A percentile compares a stretch with the other conserved stretches of the same genome.
These are phyloP conservation scores for Sitobion miscanthi DNA, from an alignment of 1,140 invertebrate genomes.

Conservation along the genomic window DNA sequence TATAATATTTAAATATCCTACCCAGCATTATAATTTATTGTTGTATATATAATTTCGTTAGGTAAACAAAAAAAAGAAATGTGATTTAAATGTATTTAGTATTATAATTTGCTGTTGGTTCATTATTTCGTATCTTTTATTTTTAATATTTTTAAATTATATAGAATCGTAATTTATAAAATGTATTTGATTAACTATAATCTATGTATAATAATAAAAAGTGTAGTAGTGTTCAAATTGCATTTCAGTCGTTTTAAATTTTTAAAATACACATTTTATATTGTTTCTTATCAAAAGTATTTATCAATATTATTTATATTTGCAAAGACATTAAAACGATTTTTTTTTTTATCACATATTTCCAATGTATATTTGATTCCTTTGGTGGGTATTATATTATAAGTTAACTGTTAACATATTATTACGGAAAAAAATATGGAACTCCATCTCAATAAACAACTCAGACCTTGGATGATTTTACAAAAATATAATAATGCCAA, in stretches of 20 bases:
- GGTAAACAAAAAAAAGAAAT: background rate
- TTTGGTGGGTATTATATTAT: background rate
- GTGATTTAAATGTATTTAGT: constrained; percentile 19
- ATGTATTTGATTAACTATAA: background rate
- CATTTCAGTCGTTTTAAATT: background rate
- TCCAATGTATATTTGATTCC: background rate
- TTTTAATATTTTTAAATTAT: background rate
- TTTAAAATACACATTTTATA: background rate
- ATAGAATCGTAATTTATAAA: background rate
- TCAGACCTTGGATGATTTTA: background rate
- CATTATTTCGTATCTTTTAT: background rate
- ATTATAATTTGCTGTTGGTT: background rate
- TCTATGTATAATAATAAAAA: background rate
- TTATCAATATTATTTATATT: background rate
- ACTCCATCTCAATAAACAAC: background rate
- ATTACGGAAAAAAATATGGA: background rate
- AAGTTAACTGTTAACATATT: background rate
- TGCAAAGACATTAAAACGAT: background rate
- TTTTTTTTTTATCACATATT: background rate
- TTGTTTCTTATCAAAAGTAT: background rate
- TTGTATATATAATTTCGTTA: background rate
- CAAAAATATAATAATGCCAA: background rate
- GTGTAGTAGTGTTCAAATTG: background rate
- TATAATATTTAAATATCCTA: constrained; percentile 13
- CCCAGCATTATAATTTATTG: background rate